These are phyloP conservation scores for Amblyornis subalaris DNA, from an alignment of 2,113 vertebrate genomes.

Conservation along the genomic window DNA sequence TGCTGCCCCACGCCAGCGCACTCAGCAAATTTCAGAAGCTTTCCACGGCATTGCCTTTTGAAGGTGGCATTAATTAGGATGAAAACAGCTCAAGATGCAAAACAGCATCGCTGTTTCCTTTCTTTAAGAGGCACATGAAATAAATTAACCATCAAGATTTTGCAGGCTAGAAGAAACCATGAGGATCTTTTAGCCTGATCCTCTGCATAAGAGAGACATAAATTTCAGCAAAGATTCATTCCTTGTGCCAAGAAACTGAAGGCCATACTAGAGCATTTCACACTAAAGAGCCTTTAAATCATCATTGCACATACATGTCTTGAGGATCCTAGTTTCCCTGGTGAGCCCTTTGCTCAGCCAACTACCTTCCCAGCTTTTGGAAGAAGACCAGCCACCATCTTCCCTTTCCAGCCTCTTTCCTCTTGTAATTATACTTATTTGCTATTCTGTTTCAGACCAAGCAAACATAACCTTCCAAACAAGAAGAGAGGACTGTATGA, in stretches of 20 bases:
- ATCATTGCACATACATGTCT: neutral
- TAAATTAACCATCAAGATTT: neutral
- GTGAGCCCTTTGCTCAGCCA: neutral
- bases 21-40: neutral
- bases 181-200: neutral
- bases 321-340: neutral
- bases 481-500: neutral
- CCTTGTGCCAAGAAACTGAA: neutral
- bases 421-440: neutral
- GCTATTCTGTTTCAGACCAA: neutral
- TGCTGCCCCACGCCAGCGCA: neutral
- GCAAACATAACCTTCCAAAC: neutral
- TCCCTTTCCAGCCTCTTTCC: neutral
- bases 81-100: neutral
- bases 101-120: neutral
- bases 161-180: neutral
- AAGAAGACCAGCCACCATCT: neutral
- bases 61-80: neutral
- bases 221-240: neutral
- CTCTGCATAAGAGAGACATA: neutral
- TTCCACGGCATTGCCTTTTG: neutral
- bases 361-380: neutral
- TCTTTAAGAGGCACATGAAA: neutral
- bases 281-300: neutral
- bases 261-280: neutral